A percentile compares a stretch with the other conserved stretches of the same genome.
Conservation (phyloP, 2,113 vertebrate species). For the Tyrannus savana region DNA sequence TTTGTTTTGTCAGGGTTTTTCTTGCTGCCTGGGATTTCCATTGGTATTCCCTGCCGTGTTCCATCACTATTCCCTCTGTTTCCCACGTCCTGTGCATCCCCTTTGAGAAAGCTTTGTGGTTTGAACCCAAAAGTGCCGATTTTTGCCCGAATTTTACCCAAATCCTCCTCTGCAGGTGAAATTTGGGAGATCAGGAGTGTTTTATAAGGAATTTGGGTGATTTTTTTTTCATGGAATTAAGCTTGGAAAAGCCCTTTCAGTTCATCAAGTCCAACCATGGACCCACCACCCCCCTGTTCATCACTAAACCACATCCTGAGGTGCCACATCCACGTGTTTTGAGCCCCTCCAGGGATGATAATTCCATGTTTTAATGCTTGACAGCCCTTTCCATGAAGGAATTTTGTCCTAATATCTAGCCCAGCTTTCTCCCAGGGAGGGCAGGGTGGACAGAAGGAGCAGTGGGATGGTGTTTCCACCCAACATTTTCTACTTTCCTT, state of each 20-base stretch:
- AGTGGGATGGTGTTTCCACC: background rate
- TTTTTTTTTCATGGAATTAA: background rate
- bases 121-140: background rate
- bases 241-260: background rate
- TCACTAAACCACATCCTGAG: background rate
- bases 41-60: background rate
- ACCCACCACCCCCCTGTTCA: background rate
- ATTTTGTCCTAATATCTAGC: background rate
- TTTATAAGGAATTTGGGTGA: background rate
- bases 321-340: background rate
- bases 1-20: background rate
- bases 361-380: background rate
- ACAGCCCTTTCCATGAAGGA: background rate
- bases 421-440: background rate
- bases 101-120: background rate
- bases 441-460: background rate
- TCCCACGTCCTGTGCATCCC: no score
- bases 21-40: background rate
- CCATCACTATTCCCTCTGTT: accelerated
- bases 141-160: background rate
- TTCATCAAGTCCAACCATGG: background rate
- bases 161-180: accelerated
- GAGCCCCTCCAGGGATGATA: background rate
- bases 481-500: background rate
- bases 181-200: accelerated